Percentiles rank a stretch among this genome's conserved stretches.
phyloP scores from a whole-genome alignment of 2,888 invertebrate genomes.

The Sthenelais limicola region DNA sequence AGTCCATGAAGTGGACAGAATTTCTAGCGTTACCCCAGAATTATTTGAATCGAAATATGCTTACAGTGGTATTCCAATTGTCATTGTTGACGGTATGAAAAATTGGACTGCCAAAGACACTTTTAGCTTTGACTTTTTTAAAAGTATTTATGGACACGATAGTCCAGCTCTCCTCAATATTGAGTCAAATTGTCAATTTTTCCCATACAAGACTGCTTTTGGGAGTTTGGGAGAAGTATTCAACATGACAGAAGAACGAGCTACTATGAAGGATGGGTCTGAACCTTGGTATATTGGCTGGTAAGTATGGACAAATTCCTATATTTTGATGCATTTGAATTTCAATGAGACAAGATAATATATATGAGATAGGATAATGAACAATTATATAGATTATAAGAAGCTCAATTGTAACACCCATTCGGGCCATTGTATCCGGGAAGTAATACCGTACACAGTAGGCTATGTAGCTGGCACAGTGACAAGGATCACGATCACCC shows the following conservation, averaged over 20 bases:
- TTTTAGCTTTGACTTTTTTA: conserved; percentile 89
- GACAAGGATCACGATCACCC: too few species aligned
- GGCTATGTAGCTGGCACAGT: too few species aligned
- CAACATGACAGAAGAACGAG: conserved; percentile 82
- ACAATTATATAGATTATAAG: too few species aligned
- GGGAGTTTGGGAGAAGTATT: conserved; percentile 85
- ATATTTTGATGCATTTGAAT: too few species aligned
- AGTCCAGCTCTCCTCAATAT: conserved; percentile 59
- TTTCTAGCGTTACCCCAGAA: conserved; percentile 79
- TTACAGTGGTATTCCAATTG: conserved; percentile 85
- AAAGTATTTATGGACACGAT: conserved; percentile 77
- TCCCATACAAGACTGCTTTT: conserved; percentile 92
- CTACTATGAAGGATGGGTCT: conserved; percentile 77
- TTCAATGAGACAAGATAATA: too few species aligned
- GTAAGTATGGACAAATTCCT: conserved; percentile 75
- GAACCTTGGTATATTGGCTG: conserved; percentile 84
- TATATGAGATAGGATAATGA: too few species aligned
- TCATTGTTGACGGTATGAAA: conserved; percentile 85
- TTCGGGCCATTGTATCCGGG: too few species aligned
- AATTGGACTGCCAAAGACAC: conserved; percentile 86
- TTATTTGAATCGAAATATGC: conserved; percentile 84
- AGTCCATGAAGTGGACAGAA: conserved; percentile 78
- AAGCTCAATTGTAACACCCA: too few species aligned
- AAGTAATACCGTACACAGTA: too few species aligned
- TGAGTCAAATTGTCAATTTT: conserved; percentile 85